Evolutionary conservation across 2,113 vertebrate species (phyloP).

Genomic region (Actenoides hombroni): DNA sequence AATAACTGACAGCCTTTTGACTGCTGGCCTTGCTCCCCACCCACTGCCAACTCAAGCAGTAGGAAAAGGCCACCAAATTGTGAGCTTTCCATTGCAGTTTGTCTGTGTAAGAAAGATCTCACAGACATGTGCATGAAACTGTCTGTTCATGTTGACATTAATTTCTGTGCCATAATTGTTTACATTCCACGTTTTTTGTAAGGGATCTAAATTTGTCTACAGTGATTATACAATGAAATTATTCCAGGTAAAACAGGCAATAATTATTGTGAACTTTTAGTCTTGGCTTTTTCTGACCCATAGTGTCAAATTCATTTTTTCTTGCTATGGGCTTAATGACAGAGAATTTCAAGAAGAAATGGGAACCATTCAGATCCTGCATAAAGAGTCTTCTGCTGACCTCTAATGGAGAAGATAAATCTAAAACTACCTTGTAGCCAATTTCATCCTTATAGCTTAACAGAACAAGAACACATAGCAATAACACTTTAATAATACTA

Average conservation of each 20-base stretch:
- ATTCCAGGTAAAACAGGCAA: neutral
- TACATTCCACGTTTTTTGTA: neutral
- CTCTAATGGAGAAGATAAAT: slow-evolving; percentile 54
- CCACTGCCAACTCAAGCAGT: neutral
- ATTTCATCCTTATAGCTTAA: neutral
- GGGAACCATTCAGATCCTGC: neutral
- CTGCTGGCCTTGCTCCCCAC: neutral
- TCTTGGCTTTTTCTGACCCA: neutral
- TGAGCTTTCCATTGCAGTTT: neutral
- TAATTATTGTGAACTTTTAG: neutral
- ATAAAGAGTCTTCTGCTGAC: slow-evolving; percentile 49
- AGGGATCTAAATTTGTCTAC: neutral
- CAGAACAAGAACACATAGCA: neutral
- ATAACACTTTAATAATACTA: neutral
- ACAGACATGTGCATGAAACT: neutral
- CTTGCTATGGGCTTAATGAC: neutral
- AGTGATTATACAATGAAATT: neutral
- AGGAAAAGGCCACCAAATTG: neutral
- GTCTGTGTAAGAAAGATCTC: neutral
- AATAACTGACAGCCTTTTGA: neutral
- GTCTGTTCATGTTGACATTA: neutral
- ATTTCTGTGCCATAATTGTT: neutral
- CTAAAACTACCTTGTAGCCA: neutral
- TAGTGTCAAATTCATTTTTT: neutral
- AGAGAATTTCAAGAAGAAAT: neutral